Evolutionary conservation across 2,797 vertebrate genomes (phyloP).

Genomic region (Crenuchus spilurus): DNA sequence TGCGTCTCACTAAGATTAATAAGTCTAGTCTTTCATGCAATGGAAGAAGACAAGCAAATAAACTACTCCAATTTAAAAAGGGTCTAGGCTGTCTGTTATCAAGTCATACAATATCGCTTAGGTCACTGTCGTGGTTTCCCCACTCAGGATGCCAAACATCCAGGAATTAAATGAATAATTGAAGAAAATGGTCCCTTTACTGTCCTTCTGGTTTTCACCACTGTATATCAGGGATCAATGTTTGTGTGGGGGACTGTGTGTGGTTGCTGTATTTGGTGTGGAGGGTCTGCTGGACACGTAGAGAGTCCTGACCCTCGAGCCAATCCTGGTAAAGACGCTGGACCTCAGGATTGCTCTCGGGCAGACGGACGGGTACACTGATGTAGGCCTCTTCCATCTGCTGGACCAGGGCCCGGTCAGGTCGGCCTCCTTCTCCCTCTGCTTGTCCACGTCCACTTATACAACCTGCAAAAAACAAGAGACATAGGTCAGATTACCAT

Average conservation of each 20-base stretch:
- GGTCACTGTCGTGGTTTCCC: too few relatives aligned
- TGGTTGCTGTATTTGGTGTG: slow-evolving; percentile 80
- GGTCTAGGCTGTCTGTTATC: neutral
- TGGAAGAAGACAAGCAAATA: slow-evolving; percentile 1
- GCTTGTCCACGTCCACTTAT: slow-evolving; percentile 92
- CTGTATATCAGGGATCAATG: slow-evolving; percentile 76
- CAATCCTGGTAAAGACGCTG: slow-evolving; percentile 89
- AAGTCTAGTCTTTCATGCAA: neutral
- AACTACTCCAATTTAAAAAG: slow-evolving; percentile 15
- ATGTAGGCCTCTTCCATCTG: slow-evolving; percentile 91
- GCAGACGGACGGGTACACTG: slow-evolving; percentile 82
- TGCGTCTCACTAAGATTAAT: neutral
- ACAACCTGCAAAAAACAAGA: slow-evolving; percentile 90
- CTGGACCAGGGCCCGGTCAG: slow-evolving; percentile 82
- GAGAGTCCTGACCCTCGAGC: slow-evolving; percentile 87
- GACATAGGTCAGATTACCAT: too few relatives aligned
- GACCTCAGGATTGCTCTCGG: slow-evolving; percentile 78
- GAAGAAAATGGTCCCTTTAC: neutral
- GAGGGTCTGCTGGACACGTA: slow-evolving; percentile 73
- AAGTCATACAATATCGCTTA: neutral
- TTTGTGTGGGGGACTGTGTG: slow-evolving; percentile 53
- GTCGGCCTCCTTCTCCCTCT: slow-evolving; percentile 75
- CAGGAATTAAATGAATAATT: slow-evolving; percentile 1
- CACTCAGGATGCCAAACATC: too few relatives aligned
- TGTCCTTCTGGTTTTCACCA: slow-evolving; percentile 65